Evolutionary conservation across 2,888 invertebrate genomes (phyloP), one percentile per base, ranked within the genome.

Genomic region (Platycheirus albimanus): DNA sequence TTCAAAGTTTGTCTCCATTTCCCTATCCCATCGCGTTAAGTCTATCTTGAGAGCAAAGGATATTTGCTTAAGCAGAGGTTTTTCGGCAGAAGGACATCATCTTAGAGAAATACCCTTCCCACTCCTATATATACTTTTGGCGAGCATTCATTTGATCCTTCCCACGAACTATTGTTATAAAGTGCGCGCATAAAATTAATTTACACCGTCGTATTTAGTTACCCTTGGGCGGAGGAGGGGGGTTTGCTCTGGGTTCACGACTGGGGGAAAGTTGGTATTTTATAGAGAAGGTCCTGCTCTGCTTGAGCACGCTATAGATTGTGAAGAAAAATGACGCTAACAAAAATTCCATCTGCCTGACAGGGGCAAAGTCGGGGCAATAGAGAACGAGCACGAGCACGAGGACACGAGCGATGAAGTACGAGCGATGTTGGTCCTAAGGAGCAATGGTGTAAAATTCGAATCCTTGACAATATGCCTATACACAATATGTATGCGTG

Each of bases 181-280:
- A 77, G 54, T 77, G 56, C 64, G 74, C 74, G 54, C 79, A 84
- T 84, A 75, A 79, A 84, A 84, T 84, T 84, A 84, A 84, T 84
- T 79, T 84, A 79, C 83, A 74, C 79, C 84, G 66, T 66, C 74
- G 78, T 75, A 74, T 84, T 67, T 75, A 79, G 74, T 79, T 78
- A 74, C 78, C 47, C 52, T 45, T n/a, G n/a, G n/a, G n/a, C n/a
- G n/a, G n/a, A n/a, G 41, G 10, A 20, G 58, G 15, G 41, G 17
- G 24, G 56, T 19, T 8, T n/a, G n/a, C n/a, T n/a, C n/a, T n/a
- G n/a, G n/a, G n/a, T n/a, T 28, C 20, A 33, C n/a, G n/a, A n/a
- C n/a, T 33, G 47, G 15, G 43, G 8, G 0, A 15, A 8, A n/a
- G 2, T 6, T n/a, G 24, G 10, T 11, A n/a, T 33, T 45, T 45